phyloP scores from a whole-genome alignment of 2,113 vertebrate genomes.

The Pithys albifrons region DNA sequence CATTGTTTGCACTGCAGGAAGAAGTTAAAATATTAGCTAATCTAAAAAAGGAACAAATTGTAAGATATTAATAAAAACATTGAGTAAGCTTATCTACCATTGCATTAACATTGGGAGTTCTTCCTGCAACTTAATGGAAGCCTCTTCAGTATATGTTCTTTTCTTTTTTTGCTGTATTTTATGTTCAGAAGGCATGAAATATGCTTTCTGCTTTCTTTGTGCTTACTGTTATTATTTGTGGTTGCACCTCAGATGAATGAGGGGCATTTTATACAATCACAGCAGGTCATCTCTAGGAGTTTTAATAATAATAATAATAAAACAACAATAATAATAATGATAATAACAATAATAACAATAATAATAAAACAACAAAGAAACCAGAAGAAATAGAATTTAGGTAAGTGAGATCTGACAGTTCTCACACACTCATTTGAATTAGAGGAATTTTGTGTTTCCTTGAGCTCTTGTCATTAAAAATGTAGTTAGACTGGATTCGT shows the following conservation, averaged over 20 bases:
- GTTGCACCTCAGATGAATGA: not conserved
- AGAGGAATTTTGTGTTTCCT: not conserved
- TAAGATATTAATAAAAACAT: not conserved
- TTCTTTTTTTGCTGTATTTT: not conserved
- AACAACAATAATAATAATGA: not conserved
- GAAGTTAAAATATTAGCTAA: not conserved
- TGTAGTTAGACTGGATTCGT: not conserved
- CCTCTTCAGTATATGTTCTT: not conserved
- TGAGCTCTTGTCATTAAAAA: not conserved
- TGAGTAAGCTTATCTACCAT: not conserved
- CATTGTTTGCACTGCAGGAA: not conserved
- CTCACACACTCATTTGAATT: not conserved
- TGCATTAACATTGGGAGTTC: not conserved
- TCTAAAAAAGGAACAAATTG: not conserved
- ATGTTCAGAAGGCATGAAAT: not conserved
- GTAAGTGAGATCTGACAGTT: not conserved
- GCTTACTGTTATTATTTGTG: not conserved
- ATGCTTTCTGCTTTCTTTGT: not conserved
- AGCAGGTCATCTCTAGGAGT: not conserved
- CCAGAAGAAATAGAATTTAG: not conserved
- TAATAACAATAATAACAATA: too few relatives aligned
- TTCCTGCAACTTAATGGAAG: not conserved
- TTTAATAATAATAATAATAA: not conserved
- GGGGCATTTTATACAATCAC: not conserved
- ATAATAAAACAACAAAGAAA: not conserved